Evolutionary conservation across 2,113 vertebrate species (phyloP), one percentile per base, ranked within the genome.

Genomic region (Perca flavescens): DNA sequence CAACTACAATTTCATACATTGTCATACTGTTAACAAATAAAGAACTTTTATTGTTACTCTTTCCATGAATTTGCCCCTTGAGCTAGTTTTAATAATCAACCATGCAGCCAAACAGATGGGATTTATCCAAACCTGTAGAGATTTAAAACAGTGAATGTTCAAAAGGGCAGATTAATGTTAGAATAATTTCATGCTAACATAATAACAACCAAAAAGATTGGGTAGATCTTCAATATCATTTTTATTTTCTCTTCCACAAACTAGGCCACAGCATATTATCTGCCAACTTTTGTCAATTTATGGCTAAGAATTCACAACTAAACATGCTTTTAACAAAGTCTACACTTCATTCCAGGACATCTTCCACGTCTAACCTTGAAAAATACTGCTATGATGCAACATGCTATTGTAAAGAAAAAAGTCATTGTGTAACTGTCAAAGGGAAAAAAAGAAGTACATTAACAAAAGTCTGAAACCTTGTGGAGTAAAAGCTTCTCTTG

Each of bases 311-410:
- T 68, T 54, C 22, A 76, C 21, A 16, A 28, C 5, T 64, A 49
- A 63, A 57, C 40, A 28, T 50, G 5, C 56, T 75, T 71, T 79
- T 15, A 62, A 14, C 40, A 46, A 46, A 40, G 16, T 71, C 34
- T 47, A 21, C n/a, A 52, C 46, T 57, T 36, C 6, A 66, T 53
- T 77, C 19, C 2, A 11, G 21, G 10, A 16, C 10, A 49, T 83
- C 31, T 4, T 4, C 15, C 22, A 21, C 34, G 2, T 67, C 3
- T 54, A 22, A 62, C 21, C 60, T 54, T 71, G 11, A 82, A 34
- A 56, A 62, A 46, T 40, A 25, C 11, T 61, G 17, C 31, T n/a
- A 53, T 79, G 78, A 81, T 83, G 79, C 72, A 83, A 86, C 43
- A 46, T 49, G 28, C 16, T 69, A 52, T 46, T 79, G 34, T 75